Conservation (phyloP, 1,140 invertebrate genomes). For the Parasteatoda tepidariorum region DNA sequence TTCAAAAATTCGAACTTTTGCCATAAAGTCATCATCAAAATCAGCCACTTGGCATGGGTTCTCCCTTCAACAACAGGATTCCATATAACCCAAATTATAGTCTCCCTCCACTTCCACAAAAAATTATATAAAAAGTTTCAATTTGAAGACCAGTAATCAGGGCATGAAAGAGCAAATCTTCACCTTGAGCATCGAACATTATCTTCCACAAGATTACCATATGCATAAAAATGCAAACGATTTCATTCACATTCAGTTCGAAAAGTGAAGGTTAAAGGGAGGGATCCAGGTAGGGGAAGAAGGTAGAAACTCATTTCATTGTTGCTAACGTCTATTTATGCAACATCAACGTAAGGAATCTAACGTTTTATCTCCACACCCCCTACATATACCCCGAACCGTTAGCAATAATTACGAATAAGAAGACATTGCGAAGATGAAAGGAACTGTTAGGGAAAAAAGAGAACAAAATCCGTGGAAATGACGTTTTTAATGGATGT, state of each 20-base stretch:
- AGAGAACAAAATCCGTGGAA: background rate
- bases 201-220: background rate
- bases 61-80: no score
- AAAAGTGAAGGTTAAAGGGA: constrained; percentile 13
- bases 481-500: constrained; percentile 41
- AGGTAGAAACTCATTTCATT: constrained; percentile 1
- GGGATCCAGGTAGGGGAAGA: background rate
- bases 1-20: no score
- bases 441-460: background rate
- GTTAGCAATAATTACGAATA: background rate
- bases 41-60: no score
- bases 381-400: background rate
- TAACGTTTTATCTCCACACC: background rate
- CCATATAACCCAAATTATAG: no score
- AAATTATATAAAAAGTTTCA: no score
- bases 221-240: background rate
- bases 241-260: background rate
- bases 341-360: constrained; percentile 9
- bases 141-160: no score
- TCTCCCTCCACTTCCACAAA: no score
- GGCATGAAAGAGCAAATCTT: no score
- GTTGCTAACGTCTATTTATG: constrained; percentile 11
- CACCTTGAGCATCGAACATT: no score
- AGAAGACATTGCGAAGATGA: background rate
- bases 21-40: no score